phyloP scores from a whole-genome alignment of 2,888 invertebrate species.

The Apamea sordens region DNA sequence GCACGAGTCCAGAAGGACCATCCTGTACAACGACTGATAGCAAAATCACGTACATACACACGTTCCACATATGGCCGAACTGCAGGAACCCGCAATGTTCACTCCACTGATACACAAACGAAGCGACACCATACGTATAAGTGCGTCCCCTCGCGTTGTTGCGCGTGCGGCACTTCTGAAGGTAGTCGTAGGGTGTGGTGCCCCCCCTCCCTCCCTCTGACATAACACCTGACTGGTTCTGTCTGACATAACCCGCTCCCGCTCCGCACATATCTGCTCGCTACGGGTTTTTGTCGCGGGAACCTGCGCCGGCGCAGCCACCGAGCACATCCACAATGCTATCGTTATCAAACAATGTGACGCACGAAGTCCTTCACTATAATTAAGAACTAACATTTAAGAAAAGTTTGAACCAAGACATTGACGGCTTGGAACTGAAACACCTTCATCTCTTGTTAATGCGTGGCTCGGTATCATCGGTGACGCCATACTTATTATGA shows the following conservation, averaged over 20 bases:
- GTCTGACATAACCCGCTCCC: slow-evolving; percentile 61
- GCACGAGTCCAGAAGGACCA: slow-evolving; percentile 20
- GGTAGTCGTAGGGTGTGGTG: neutral
- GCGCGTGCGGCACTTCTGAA: slow-evolving; percentile 24
- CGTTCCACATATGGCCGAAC: too few relatives aligned
- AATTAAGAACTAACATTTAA: neutral
- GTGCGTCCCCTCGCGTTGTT: too few relatives aligned
- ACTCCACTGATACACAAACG: too few relatives aligned
- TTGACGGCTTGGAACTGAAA: neutral
- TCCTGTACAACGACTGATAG: neutral
- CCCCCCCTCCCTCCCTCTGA: slow-evolving; percentile 61
- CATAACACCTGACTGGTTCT: slow-evolving; percentile 77
- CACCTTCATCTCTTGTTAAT: neutral
- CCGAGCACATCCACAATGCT: slow-evolving; percentile 1
- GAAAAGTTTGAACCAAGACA: neutral
- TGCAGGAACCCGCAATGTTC: too few relatives aligned
- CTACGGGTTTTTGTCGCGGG: slow-evolving; percentile 53
- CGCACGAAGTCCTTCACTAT: neutral
- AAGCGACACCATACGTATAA: too few relatives aligned
- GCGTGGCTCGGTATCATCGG: neutral
- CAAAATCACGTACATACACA: too few relatives aligned
- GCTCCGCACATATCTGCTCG: slow-evolving; percentile 52
- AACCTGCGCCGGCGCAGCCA: slow-evolving; percentile 11
- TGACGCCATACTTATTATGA: neutral
- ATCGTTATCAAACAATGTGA: slow-evolving; percentile 10